Conservation (phyloP, 2,113 vertebrate species). For the Silurus asotus region DNA sequence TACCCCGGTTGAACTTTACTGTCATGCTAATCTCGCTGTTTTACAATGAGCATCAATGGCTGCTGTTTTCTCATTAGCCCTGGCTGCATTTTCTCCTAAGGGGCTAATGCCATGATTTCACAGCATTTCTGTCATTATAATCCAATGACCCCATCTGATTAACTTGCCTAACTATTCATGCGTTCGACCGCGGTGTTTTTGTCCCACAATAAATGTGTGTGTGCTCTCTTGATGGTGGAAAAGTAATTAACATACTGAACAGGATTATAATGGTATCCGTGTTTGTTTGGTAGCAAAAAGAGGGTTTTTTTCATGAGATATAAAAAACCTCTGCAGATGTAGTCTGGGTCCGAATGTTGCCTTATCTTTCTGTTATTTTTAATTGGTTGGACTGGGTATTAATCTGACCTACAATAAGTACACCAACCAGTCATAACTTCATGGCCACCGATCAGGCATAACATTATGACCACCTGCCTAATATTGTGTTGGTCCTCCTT, state of each 20-base stretch:
- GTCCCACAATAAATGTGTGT: neutral
- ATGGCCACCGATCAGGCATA: too few species aligned
- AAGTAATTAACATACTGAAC: constrained; percentile 30
- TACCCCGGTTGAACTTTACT: constrained; percentile 11
- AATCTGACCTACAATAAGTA: neutral
- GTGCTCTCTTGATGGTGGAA: neutral
- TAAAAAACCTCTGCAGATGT: neutral
- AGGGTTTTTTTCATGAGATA: neutral
- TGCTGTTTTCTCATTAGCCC: constrained; percentile 40
- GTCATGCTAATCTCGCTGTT: constrained; percentile 16
- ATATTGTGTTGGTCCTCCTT: too few species aligned
- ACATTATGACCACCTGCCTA: too few species aligned
- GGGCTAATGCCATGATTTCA: constrained; percentile 37
- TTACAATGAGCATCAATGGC: constrained; percentile 6
- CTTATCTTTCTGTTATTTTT: neutral
- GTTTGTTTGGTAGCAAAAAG: neutral
- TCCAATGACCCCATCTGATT: constrained; percentile 44
- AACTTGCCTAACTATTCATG: constrained; percentile 37
- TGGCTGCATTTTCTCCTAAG: constrained; percentile 19
- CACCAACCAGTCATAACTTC: too few species aligned
- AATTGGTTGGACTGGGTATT: neutral
- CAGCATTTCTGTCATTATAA: constrained; percentile 35
- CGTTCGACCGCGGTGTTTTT: constrained; percentile 21
- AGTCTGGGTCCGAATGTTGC: neutral
- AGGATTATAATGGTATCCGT: neutral